Conservation (phyloP, 2,888 invertebrate genomes). For the Parnassius glacialis region DNA sequence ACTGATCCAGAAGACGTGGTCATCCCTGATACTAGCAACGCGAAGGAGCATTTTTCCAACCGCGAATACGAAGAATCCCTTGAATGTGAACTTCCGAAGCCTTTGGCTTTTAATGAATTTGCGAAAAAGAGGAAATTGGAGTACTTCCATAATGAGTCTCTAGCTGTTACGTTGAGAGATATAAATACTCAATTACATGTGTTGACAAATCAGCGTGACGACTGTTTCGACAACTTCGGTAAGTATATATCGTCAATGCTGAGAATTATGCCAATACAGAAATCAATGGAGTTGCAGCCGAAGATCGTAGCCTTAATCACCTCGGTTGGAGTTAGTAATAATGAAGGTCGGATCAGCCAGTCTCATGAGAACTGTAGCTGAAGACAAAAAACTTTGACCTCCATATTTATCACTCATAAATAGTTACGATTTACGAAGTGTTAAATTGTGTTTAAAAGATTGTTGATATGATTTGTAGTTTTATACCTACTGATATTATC, state of each 20-base stretch:
- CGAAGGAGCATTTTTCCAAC: background rate
- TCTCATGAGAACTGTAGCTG: background rate
- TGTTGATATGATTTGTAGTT: too few relatives aligned
- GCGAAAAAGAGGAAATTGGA: background rate
- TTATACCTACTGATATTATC: too few relatives aligned
- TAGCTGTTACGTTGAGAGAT: background rate
- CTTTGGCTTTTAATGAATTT: background rate
- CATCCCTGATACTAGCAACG: background rate
- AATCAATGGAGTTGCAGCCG: conserved; percentile 46
- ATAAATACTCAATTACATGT: background rate
- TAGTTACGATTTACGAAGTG: too few relatives aligned
- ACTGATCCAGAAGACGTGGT: conserved; percentile 7
- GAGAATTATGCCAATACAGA: conserved; percentile 39
- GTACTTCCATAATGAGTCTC: background rate
- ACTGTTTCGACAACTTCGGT: conserved; percentile 48
- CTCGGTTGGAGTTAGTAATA: background rate
- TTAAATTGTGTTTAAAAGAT: too few relatives aligned
- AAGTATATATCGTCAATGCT: conserved; percentile 49
- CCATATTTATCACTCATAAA: too few relatives aligned
- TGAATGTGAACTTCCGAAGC: background rate
- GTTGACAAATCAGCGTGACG: conserved; percentile 29
- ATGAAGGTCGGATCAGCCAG: background rate
- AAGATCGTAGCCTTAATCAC: conserved; percentile 28
- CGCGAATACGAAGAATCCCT: background rate
- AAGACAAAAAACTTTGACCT: background rate